A percentile compares a stretch with the other conserved stretches of the same genome.
Conservation (phyloP, 1,140 invertebrate genomes). For the Frieseomelitta varia region DNA sequence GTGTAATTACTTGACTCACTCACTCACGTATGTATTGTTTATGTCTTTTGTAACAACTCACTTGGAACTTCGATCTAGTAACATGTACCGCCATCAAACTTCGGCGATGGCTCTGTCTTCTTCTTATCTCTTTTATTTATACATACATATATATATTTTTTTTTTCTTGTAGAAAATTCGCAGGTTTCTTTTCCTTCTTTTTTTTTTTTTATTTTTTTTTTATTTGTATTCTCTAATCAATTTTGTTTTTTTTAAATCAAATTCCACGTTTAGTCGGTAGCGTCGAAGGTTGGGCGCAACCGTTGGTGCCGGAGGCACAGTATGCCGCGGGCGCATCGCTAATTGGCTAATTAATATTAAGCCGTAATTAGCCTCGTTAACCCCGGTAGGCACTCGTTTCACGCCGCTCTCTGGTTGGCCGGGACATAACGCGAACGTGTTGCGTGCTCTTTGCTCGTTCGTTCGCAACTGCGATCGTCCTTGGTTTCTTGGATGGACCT, state of each 20-base stretch:
- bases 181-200: constrained; percentile 6
- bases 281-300: constrained; percentile 30
- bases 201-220: constrained; percentile 23
- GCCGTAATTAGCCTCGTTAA: constrained; percentile 71
- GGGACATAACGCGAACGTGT: constrained; percentile 29
- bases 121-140: constrained; percentile 10
- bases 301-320: constrained; percentile 45
- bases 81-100: not conserved
- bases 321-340: constrained; percentile 61
- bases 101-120: constrained; percentile 28
- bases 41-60: constrained; percentile 31
- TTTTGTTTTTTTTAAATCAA: constrained; percentile 5
- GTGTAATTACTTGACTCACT: constrained; percentile 45
- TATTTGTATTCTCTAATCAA: not conserved
- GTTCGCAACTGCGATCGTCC: not conserved
- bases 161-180: not conserved
- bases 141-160: not conserved
- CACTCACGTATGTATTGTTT: constrained; percentile 50
- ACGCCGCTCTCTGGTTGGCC: constrained; percentile 68
- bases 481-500: too few species aligned
- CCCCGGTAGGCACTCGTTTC: constrained; percentile 68
- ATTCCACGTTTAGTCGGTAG: constrained; percentile 22
- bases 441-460: constrained; percentile 38
- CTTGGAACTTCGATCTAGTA: not conserved
- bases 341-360: constrained; percentile 77